A percentile compares a stretch with the other conserved stretches of the same genome.
Conservation (phyloP, 2,113 vertebrate genomes). For the Coryphaenoides rupestris region DNA sequence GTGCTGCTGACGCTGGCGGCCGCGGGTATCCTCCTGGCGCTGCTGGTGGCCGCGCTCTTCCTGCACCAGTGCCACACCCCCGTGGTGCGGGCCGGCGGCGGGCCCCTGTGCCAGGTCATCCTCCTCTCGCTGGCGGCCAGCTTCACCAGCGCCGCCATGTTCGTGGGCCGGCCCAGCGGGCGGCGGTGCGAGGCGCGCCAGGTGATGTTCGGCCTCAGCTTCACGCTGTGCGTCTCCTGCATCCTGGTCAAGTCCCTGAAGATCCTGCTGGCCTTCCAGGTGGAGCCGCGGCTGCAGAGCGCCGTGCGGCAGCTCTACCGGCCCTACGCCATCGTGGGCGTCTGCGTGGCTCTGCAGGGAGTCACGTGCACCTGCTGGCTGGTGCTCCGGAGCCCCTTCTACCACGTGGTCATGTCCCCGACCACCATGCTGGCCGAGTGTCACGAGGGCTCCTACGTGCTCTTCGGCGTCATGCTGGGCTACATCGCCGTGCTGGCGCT, state of each 20-base stretch:
- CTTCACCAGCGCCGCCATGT: slow-evolving; percentile 78
- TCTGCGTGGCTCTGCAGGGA: slow-evolving; percentile 74
- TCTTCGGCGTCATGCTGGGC: slow-evolving; percentile 80
- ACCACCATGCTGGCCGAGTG: slow-evolving; percentile 76
- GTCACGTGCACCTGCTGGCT: slow-evolving; percentile 79
- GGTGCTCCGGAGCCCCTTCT: slow-evolving; percentile 69
- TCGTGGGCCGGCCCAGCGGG: slow-evolving; percentile 76
- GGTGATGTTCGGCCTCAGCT: slow-evolving; percentile 82
- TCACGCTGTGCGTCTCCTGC: slow-evolving; percentile 83
- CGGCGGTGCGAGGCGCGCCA: slow-evolving; percentile 80
- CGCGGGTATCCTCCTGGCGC: slow-evolving; percentile 72
- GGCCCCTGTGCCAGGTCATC: slow-evolving; percentile 79
- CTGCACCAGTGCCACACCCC: slow-evolving; percentile 78
- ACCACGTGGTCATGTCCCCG: slow-evolving; percentile 48
- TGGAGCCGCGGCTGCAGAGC: slow-evolving; percentile 76
- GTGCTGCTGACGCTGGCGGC: slow-evolving; percentile 72
- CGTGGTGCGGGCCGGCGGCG: slow-evolving; percentile 80
- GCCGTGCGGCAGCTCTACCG: slow-evolving; percentile 73
- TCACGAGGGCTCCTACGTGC: slow-evolving; percentile 77
- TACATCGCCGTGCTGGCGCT: slow-evolving; percentile 79
- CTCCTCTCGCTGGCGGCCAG: slow-evolving; percentile 80
- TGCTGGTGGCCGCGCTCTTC: slow-evolving; percentile 77
- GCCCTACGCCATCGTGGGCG: slow-evolving; percentile 64
- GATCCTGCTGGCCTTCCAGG: slow-evolving; percentile 86
- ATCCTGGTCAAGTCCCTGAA: slow-evolving; percentile 87